Evolutionary conservation across 2,888 invertebrate species (phyloP), one percentile per base, ranked within the genome.

Genomic region (Nysson spinosus): DNA sequence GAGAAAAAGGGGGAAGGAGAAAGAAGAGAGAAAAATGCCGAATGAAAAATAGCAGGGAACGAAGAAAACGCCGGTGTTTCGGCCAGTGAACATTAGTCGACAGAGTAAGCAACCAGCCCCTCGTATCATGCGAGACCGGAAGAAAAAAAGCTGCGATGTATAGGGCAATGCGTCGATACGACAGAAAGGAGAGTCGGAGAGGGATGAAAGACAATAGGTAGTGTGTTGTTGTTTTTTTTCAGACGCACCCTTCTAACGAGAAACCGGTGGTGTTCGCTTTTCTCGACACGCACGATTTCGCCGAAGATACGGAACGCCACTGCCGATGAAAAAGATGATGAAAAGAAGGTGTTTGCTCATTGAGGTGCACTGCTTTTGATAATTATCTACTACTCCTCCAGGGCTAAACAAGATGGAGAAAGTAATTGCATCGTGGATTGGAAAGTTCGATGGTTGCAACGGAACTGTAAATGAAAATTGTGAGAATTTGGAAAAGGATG

Each of bases 181-280:
- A 28, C 52, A 47, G 54, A 56, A 60, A 58, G 58, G 57, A 60
- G 24, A 40, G 34, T 22, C 42, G 24, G 24, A 34, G 50, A 57
- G 28, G 50, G 49, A 56, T 40, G 49, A 42, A 50, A 40, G 47
- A 75, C 75, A 76, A 75, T 75, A 55, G 69, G 58, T 30, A 37
- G 12, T 43, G 42, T 52, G 40, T 34, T 30, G n/a, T n/a, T n/a
- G n/a, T 46, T 44, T 61, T 70, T 66, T 58, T 52, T 43, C 47
- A 14, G 32, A 30, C 49, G 44, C 51, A 46, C 40, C 50, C 35
- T 22, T 52, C 32, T 66, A 72, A 65, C 51, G 58, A 64, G 73
- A 50, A 57, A 49, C 32, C 28, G 39, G 62, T 47, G 63, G 42
- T 50, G 62, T 26, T 66, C 66, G 60, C 56, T 72, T 76, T 67